Conservation (phyloP, 2,797 vertebrate genomes). For the Lithobates sylvaticus region DNA sequence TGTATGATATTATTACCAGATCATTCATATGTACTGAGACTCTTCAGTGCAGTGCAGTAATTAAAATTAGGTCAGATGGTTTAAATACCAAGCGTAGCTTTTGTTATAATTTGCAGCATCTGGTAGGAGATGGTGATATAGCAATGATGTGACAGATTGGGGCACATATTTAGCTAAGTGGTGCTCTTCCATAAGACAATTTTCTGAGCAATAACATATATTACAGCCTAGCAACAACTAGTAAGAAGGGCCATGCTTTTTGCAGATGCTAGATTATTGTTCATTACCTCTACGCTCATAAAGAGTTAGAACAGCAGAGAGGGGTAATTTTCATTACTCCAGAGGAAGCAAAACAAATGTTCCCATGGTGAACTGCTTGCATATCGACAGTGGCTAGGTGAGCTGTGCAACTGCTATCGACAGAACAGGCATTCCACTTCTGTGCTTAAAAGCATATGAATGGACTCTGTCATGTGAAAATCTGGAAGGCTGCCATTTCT, state of each 20-base stretch:
- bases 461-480: too few relatives aligned
- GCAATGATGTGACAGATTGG: conserved; percentile 55
- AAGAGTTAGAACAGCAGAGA: background rate
- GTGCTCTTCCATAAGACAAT: conserved; percentile 43
- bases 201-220: conserved; percentile 48
- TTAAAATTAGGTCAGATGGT: conserved; percentile 55
- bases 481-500: too few relatives aligned
- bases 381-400: background rate
- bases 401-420: too few relatives aligned
- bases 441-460: too few relatives aligned
- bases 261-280: conserved; percentile 32
- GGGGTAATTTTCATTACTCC: conserved; percentile 10
- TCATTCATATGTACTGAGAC: conserved; percentile 9
- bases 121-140: conserved; percentile 47
- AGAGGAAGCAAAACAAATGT: conserved; percentile 7
- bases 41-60: conserved; percentile 24
- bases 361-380: background rate
- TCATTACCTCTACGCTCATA: conserved; percentile 5
- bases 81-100: conserved; percentile 40
- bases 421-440: too few relatives aligned
- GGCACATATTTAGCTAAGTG: conserved; percentile 49
- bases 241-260: conserved; percentile 9
- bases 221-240: conserved; percentile 29
- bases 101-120: conserved; percentile 53
- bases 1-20: conserved; percentile 26